phyloP scores from a whole-genome alignment of 2,888 invertebrate genomes.

The Melolontha melolontha region DNA sequence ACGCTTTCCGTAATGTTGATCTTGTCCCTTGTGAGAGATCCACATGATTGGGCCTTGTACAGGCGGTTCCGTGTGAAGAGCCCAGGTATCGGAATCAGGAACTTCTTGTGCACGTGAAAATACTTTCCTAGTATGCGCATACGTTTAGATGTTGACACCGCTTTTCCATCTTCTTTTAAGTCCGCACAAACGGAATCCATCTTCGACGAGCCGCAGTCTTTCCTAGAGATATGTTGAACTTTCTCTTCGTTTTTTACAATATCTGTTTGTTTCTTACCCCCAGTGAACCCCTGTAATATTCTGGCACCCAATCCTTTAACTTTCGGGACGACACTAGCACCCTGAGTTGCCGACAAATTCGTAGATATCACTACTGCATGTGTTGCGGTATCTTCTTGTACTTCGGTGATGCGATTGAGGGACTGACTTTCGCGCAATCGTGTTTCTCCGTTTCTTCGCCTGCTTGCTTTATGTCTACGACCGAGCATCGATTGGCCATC shows the following conservation, averaged over 20 bases:
- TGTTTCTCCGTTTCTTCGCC: constrained; percentile 73
- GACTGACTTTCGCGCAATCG: constrained; percentile 85
- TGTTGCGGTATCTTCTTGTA: constrained; percentile 76
- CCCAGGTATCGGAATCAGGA: constrained; percentile 73
- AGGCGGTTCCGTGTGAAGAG: constrained; percentile 69
- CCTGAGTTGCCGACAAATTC: constrained; percentile 58
- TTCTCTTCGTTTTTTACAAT: constrained; percentile 57
- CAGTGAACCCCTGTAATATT: constrained; percentile 64
- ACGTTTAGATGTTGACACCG: constrained; percentile 66
- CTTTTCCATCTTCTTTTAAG: constrained; percentile 53
- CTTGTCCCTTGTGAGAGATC: constrained; percentile 70
- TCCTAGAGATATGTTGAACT: constrained; percentile 53
- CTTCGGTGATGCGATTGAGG: constrained; percentile 86
- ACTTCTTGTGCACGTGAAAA: constrained; percentile 75
- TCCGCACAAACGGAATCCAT: constrained; percentile 34
- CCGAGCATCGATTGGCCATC: constrained; percentile 63
- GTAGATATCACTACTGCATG: constrained; percentile 60
- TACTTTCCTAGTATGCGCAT: constrained; percentile 75
- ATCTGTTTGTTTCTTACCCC: constrained; percentile 49
- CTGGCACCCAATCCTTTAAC: constrained; percentile 68
- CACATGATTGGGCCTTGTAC: constrained; percentile 74
- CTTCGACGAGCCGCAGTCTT: constrained; percentile 46
- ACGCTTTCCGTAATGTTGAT: constrained; percentile 62
- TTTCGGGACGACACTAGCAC: constrained; percentile 60
- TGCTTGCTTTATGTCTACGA: constrained; percentile 69